Evolutionary conservation across 2,888 invertebrate genomes (phyloP), one percentile per base, ranked within the genome.

Genomic region (Sisyra nigra): DNA sequence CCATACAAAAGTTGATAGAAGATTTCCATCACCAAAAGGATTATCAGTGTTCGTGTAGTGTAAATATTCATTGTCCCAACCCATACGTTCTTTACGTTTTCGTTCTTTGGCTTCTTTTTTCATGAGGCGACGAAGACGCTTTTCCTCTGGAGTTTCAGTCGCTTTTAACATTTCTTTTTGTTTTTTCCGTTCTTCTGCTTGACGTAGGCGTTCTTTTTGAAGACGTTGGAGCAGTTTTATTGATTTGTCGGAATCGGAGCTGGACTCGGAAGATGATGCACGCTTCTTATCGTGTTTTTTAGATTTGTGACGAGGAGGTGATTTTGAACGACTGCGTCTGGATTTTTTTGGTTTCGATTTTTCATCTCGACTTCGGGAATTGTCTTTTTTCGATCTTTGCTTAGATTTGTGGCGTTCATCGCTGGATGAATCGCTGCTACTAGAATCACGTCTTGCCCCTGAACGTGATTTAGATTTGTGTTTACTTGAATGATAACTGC

Each of bases 1-100:
- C 98, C 98, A 99, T 0, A 94, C 87, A 63, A 98, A 99, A 0
- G 92, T 87, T 29, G 94, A 83, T 4, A 94, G 74, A 32, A 98
- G 72, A 54, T 92, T 91, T 0, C 88, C 87, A 69, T 98, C 98
- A 0, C 97, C 97, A 61, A 97, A 98, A 0, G 98, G 98, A 66
- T 98, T 98, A 62, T 98, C 96, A 41, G 87, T 85, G 61, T 98
- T 94, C 1, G 97, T 96, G 57, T 97, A 98, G 56, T 92, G 91
- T 47, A 93, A 75, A 58, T 93, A 93, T 60, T 96, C 94, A 49
- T 84, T 88, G 60, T 94, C 94, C 94, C 93, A 94, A 5, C 94
- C 94, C 92, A 94, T 93, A 49, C 88, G 71, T 59, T 91, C 86
- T 44, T 92, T 85, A 1, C 89, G 66, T 47, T 77, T 78, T 2